Evolutionary conservation across 2,797 vertebrate species (phyloP).

Genomic region (Enteromius anoplus): DNA sequence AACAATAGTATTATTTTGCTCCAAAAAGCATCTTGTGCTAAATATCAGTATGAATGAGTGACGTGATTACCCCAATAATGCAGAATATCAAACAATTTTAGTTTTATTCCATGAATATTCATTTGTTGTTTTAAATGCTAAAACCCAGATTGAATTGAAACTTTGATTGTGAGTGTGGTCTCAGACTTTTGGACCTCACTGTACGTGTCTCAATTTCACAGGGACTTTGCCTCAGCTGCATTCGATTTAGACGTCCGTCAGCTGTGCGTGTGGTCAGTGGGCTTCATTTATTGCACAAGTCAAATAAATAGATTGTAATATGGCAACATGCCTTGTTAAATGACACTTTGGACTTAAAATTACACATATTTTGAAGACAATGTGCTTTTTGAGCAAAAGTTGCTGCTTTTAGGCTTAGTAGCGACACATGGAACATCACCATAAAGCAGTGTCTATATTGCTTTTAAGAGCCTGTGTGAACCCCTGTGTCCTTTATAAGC

Average conservation of each 20-base stretch:
- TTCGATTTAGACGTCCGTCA: slow-evolving; percentile 64
- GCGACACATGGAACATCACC: background rate
- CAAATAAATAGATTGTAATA: slow-evolving; percentile 27
- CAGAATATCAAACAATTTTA: background rate
- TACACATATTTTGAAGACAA: slow-evolving; percentile 11
- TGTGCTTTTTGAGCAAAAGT: background rate
- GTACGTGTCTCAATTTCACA: background rate
- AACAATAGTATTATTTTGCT: background rate
- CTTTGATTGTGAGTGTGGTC: slow-evolving; percentile 7
- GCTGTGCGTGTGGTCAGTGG: slow-evolving; percentile 53
- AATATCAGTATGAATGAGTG: too few relatives aligned
- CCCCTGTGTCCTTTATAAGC: background rate
- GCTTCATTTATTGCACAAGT: slow-evolving; percentile 57
- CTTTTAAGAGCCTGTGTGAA: background rate
- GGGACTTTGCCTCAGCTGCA: slow-evolving; percentile 45
- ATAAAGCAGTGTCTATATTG: background rate
- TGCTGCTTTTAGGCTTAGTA: background rate
- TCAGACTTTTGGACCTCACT: background rate
- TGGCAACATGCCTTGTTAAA: slow-evolving; percentile 47
- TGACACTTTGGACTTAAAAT: background rate
- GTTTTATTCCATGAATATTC: too few relatives aligned
- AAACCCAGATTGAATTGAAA: background rate
- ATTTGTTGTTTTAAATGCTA: background rate
- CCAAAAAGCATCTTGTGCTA: background rate
- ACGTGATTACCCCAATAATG: too few relatives aligned